A percentile compares a stretch with the other conserved stretches of the same genome.
Conservation (phyloP, 2,797 vertebrate species). For the Pangasius macronema region DNA sequence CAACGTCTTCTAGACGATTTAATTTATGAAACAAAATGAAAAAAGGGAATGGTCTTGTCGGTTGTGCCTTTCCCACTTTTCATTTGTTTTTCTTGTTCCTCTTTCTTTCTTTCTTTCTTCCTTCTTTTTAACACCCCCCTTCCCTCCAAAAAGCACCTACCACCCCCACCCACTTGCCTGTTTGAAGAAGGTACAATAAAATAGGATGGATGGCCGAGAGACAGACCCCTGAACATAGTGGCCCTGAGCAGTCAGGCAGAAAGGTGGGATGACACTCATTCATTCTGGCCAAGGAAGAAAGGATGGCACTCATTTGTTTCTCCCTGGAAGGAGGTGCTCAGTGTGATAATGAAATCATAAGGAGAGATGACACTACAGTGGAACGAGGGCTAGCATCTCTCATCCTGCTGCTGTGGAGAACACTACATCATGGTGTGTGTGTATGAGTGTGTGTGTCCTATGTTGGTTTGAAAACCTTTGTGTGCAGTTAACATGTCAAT, state of each 20-base stretch:
- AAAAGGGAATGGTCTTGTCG: slow-evolving; percentile 10
- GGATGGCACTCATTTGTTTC: slow-evolving; percentile 46
- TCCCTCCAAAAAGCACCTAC: neutral
- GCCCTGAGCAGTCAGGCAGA: slow-evolving; percentile 56
- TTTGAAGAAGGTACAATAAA: slow-evolving; percentile 40
- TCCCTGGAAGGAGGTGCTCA: slow-evolving; percentile 43
- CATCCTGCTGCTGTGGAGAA: slow-evolving; percentile 35
- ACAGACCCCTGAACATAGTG: slow-evolving; percentile 37
- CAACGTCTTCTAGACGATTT: slow-evolving; percentile 21
- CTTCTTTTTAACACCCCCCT: slow-evolving; percentile 6
- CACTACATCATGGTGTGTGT: slow-evolving; percentile 44
- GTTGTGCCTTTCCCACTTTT: neutral
- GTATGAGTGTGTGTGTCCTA: slow-evolving; percentile 16
- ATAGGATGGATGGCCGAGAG: slow-evolving; percentile 50
- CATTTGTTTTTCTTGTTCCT: neutral
- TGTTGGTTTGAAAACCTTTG: neutral
- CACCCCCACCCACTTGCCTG: neutral
- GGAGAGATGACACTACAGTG: slow-evolving; percentile 60
- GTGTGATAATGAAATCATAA: slow-evolving; percentile 65
- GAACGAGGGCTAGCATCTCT: slow-evolving; percentile 45
- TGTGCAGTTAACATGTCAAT: neutral
- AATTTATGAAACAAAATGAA: slow-evolving; percentile 46
- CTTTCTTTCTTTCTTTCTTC: neutral
- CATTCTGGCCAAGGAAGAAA: slow-evolving; percentile 45
- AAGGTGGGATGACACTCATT: slow-evolving; percentile 51